Conservation (phyloP, 2,113 vertebrate species). For the Oncorhynchus masou region DNA sequence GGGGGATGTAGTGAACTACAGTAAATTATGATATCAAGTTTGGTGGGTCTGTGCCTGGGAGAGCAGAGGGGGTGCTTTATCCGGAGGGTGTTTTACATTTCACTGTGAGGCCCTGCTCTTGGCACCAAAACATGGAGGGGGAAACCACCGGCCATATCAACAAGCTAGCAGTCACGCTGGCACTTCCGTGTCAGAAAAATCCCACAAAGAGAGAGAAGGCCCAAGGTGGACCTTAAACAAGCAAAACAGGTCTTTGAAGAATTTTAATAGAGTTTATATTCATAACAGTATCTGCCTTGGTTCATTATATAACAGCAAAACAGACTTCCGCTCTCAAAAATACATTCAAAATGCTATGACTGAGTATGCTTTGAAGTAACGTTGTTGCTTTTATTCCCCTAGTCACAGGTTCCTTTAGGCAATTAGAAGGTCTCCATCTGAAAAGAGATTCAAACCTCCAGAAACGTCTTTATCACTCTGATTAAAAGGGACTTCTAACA, state of each 20-base stretch:
- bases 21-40: slow-evolving; percentile 40
- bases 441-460: not conserved
- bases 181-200: not conserved
- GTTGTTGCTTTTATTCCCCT: too few species aligned
- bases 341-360: not conserved
- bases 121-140: not conserved
- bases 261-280: not conserved
- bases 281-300: not conserved
- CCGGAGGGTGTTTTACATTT: slow-evolving; percentile 11
- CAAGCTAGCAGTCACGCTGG: not conserved
- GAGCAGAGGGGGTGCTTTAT: slow-evolving; percentile 4
- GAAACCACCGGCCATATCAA: not conserved
- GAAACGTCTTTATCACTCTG: not conserved
- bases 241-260: not conserved
- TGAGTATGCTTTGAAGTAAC: not conserved
- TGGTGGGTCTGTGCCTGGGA: slow-evolving; percentile 13
- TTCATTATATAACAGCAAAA: not conserved
- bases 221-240: not conserved
- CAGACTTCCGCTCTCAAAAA: not conserved
- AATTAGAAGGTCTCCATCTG: not conserved
- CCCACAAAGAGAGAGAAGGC: not conserved
- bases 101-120: slow-evolving; percentile 6
- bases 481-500: not conserved
- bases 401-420: too few species aligned
- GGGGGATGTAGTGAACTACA: slow-evolving; percentile 18